Evolutionary conservation across 2,113 vertebrate species (phyloP).

Genomic region (Tachysurus fulvidraco): DNA sequence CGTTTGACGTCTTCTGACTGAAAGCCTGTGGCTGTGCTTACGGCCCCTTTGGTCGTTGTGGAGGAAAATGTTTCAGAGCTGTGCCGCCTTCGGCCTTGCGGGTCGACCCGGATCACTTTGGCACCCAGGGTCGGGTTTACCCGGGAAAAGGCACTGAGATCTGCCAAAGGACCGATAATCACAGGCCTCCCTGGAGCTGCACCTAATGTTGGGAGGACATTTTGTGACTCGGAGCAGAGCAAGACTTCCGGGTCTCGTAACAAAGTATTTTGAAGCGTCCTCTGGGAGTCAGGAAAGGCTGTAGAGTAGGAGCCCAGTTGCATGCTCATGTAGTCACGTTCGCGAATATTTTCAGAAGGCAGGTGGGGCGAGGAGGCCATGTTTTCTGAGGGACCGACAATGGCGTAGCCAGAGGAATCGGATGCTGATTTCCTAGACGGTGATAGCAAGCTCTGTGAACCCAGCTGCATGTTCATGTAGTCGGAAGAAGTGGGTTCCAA

Average conservation of each 20-base stretch:
- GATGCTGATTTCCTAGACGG: constrained; percentile 49
- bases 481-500: constrained; percentile 64
- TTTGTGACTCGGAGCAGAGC: constrained; percentile 43
- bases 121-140: constrained; percentile 80
- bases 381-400: constrained; percentile 23
- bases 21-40: constrained; percentile 48
- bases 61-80: constrained; percentile 85
- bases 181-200: constrained; percentile 16
- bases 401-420: constrained; percentile 53
- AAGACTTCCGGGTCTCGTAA: constrained; percentile 59
- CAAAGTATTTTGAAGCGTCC: constrained; percentile 63
- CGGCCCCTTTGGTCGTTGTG: constrained; percentile 58
- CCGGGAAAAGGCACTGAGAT: constrained; percentile 75
- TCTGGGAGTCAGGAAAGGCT: constrained; percentile 58
- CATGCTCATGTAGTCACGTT: constrained; percentile 78
- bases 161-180: constrained; percentile 57
- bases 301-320: constrained; percentile 64
- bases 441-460: constrained; percentile 57
- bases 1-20: constrained; percentile 75
- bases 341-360: constrained; percentile 50
- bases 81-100: constrained; percentile 80
- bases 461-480: constrained; percentile 84
- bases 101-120: constrained; percentile 83
- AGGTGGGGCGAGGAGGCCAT: constrained; percentile 24
- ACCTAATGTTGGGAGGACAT: constrained; percentile 6